These are phyloP conservation scores for Himalopsyche japonica DNA, from an alignment of 2,888 invertebrate genomes.

Conservation along the genomic window DNA sequence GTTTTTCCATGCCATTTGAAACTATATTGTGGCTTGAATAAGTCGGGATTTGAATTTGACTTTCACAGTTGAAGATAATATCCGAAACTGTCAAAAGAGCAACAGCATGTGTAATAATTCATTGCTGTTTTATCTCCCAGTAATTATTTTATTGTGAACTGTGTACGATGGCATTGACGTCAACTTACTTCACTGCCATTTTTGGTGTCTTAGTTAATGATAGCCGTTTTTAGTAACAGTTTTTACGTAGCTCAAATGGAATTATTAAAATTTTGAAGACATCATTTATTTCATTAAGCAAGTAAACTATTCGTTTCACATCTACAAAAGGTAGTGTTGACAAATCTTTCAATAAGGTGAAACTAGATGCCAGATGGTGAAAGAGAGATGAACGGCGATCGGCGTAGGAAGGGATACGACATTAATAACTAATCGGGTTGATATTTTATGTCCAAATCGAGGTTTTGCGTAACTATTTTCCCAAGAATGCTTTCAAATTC, in stretches of 20 bases:
- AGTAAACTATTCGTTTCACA: not conserved
- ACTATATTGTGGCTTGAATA: too few relatives aligned
- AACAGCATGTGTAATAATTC: too few relatives aligned
- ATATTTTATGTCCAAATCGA: not conserved
- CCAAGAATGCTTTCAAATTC: too few relatives aligned
- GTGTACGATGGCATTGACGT: not conserved
- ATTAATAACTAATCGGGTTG: not conserved
- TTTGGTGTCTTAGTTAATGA: not conserved
- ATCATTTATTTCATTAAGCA: not conserved
- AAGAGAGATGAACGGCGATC: not conserved
- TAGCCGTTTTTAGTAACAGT: not conserved
- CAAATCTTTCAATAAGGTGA: not conserved
- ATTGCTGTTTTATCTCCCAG: too few relatives aligned
- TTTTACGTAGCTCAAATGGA: not conserved
- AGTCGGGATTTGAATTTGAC: too few relatives aligned
- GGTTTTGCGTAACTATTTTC: too few relatives aligned
- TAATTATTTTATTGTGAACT: not conserved
- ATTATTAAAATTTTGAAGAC: not conserved
- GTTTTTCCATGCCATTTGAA: too few relatives aligned
- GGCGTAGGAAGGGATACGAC: not conserved
- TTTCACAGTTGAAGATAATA: too few relatives aligned
- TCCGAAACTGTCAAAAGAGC: too few relatives aligned
- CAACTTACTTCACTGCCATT: not conserved
- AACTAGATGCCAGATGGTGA: not conserved
- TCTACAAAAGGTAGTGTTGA: not conserved